Percentiles rank a stretch among this genome's conserved stretches.
phyloP scores from a whole-genome alignment of 1,140 invertebrate species.

The Oryzaephilus surinamensis region DNA sequence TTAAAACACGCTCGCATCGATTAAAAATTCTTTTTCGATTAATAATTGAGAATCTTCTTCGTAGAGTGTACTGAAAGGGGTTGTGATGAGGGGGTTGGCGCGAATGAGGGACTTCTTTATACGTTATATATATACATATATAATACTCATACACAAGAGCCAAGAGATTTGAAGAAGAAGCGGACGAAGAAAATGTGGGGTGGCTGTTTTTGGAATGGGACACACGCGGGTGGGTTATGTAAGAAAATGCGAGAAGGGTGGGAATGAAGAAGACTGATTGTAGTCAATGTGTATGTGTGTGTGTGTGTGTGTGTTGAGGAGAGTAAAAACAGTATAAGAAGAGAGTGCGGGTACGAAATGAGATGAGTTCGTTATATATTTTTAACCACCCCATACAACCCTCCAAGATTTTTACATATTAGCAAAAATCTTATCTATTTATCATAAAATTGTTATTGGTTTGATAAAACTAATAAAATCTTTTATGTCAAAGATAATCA shows the following conservation, averaged over 20 bases:
- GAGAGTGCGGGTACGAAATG: constrained; percentile 16
- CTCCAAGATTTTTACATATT: neutral
- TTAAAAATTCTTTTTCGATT: constrained; percentile 39
- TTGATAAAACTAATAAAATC: neutral
- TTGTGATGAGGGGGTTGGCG: constrained; percentile 27
- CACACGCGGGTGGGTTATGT: constrained; percentile 3
- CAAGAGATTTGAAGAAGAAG: too few relatives aligned
- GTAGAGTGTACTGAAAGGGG: constrained; percentile 34
- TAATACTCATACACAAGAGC: too few relatives aligned
- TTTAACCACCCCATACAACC: constrained; percentile 2
- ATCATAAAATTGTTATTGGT: neutral
- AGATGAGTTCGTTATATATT: too few relatives aligned
- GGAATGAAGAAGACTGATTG: constrained; percentile 33
- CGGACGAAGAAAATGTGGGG: too few relatives aligned
- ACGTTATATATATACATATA: too few relatives aligned
- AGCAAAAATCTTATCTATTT: neutral
- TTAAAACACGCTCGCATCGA: constrained; percentile 33
- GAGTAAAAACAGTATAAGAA: constrained; percentile 34
- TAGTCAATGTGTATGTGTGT: constrained; percentile 30
- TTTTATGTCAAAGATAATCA: neutral
- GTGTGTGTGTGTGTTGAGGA: constrained; percentile 1
- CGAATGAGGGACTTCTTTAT: constrained; percentile 7
- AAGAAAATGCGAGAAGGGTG: constrained; percentile 6
- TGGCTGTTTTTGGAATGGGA: too few relatives aligned
- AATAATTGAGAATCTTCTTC: constrained; percentile 38